A percentile compares a stretch with the other conserved stretches of the same genome.
phyloP scores from a whole-genome alignment of 2,113 vertebrate genomes.

The Formicarius rufipectus region DNA sequence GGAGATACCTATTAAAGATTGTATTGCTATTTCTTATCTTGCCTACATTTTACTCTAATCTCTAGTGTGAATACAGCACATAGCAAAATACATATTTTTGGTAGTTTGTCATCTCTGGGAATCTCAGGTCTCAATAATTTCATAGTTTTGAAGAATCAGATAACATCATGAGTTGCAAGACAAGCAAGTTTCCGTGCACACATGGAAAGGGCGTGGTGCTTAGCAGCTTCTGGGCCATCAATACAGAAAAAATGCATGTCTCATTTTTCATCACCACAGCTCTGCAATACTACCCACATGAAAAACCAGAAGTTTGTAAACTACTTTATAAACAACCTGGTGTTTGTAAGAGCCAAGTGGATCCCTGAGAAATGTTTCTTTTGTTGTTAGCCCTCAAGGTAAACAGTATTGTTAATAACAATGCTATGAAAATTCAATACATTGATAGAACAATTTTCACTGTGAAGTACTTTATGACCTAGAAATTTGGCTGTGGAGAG shows the following conservation, averaged over 20 bases:
- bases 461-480: background rate
- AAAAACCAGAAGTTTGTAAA: background rate
- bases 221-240: background rate
- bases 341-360: background rate
- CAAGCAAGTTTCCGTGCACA: background rate
- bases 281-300: background rate
- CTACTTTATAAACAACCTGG: background rate
- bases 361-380: background rate
- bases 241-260: background rate
- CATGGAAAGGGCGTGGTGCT: background rate
- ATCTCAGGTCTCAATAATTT: background rate
- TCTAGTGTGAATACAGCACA: background rate
- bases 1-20: background rate
- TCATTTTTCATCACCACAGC: background rate
- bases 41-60: background rate
- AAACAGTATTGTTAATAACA: slow-evolving; percentile 4
- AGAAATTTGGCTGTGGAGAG: background rate
- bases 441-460: slow-evolving; percentile 42
- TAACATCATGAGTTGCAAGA: background rate
- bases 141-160: background rate
- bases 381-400: background rate
- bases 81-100: background rate
- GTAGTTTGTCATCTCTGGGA: background rate
- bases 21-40: background rate
- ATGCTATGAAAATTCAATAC: slow-evolving; percentile 15